A percentile compares a stretch with the other conserved stretches of the same genome.
Evolutionary conservation across 2,113 vertebrate species (phyloP).

Genomic region (Murina feae): DNA sequence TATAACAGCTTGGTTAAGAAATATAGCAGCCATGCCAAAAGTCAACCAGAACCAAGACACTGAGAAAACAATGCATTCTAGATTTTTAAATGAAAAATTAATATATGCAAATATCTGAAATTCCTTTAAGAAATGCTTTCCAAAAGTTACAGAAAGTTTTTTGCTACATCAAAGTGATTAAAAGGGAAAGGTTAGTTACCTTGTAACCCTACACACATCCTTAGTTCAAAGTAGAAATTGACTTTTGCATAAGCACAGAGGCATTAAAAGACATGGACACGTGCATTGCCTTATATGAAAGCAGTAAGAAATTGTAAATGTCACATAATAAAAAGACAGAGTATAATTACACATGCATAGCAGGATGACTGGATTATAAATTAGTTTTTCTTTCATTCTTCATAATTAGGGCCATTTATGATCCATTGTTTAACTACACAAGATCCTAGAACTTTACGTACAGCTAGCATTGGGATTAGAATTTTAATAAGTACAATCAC

Average conservation of each 20-base stretch:
- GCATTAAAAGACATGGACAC: constrained; percentile 26
- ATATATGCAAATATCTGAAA: constrained; percentile 53
- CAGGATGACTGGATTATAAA: constrained; percentile 40
- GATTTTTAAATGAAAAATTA: constrained; percentile 46
- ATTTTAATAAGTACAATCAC: neutral
- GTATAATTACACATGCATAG: constrained; percentile 28
- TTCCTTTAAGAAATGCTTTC: constrained; percentile 39
- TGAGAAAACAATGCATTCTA: constrained; percentile 34
- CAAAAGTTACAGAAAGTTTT: constrained; percentile 40
- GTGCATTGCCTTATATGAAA: constrained; percentile 13
- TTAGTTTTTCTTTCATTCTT: constrained; percentile 8
- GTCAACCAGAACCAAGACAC: constrained; percentile 7
- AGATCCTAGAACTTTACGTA: constrained; percentile 1
- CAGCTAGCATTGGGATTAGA: neutral
- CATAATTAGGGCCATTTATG: constrained; percentile 6
- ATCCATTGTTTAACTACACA: neutral
- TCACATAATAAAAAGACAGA: constrained; percentile 47
- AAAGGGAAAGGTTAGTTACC: constrained; percentile 50
- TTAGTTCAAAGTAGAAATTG: constrained; percentile 43
- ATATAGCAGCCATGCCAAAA: neutral
- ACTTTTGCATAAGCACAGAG: constrained; percentile 26
- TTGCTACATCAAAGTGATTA: constrained; percentile 51
- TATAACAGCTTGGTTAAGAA: constrained; percentile 19
- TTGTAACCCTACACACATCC: constrained; percentile 14
- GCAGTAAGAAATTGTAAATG: constrained; percentile 28